Conservation (phyloP, 2,797 vertebrate species). For the Naso thynnoides region DNA sequence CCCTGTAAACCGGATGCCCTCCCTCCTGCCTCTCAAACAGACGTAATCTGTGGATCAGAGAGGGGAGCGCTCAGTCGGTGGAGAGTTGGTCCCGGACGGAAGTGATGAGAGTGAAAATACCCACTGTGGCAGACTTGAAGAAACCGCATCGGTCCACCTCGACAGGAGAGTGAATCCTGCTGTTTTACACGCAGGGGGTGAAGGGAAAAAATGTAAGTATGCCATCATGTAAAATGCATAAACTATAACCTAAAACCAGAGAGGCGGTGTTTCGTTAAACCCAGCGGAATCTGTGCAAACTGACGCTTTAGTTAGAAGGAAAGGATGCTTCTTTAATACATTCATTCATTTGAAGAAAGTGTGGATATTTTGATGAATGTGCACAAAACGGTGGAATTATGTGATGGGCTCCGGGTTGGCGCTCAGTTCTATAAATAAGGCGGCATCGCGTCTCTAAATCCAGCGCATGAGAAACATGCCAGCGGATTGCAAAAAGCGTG, state of each 20-base stretch:
- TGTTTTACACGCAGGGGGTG: slow-evolving; percentile 14
- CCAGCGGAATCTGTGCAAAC: slow-evolving; percentile 7
- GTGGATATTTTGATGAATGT: background rate
- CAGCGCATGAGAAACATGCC: slow-evolving; percentile 51
- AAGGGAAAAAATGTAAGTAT: slow-evolving; percentile 67
- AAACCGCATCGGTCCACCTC: slow-evolving; percentile 41
- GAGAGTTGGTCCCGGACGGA: slow-evolving; percentile 66
- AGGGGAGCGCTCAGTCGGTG: slow-evolving; percentile 58
- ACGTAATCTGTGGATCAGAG: slow-evolving; percentile 70
- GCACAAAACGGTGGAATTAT: slow-evolving; percentile 29
- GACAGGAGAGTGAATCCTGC: slow-evolving; percentile 36
- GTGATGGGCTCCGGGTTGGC: slow-evolving; percentile 22
- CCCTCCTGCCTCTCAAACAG: slow-evolving; percentile 69
- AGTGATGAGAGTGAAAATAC: slow-evolving; percentile 61
- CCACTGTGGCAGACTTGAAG: slow-evolving; percentile 48
- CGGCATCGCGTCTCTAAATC: slow-evolving; percentile 52
- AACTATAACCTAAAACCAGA: background rate
- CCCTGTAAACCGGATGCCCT: slow-evolving; percentile 77
- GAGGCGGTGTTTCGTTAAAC: slow-evolving; percentile 14
- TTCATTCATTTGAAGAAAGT: background rate
- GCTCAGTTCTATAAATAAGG: slow-evolving; percentile 17
- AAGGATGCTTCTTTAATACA: background rate
- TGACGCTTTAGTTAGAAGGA: background rate
- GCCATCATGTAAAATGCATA: slow-evolving; percentile 42
- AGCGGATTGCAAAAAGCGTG: slow-evolving; percentile 19